Evolutionary conservation across 2,797 vertebrate species (phyloP), one percentile per base, ranked within the genome.

Genomic region (Miichthys miiuy): DNA sequence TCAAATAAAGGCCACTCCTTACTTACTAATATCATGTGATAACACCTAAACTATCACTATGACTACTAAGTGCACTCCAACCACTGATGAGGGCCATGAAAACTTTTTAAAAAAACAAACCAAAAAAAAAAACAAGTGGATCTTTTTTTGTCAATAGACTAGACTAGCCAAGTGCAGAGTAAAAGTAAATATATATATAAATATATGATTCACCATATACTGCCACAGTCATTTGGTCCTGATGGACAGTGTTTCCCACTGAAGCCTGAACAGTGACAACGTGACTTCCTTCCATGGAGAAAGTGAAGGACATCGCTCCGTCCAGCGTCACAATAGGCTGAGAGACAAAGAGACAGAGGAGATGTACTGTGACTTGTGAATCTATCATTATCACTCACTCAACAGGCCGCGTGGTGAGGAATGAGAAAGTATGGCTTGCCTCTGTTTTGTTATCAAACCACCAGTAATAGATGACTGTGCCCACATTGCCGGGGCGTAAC

Each of bases 361-460:
- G 52, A 74, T 42, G 27, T 14, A 14, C 67, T 21, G 38, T 60
- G 64, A 55, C 71, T 66, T 18, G 44, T 18, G 34, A 34, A 54
- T 58, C 27, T 34, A 4, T 72, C 52, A 44, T 21, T 2, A 51
- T 44, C 58, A 44, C 27, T 71, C 34, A 21, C 14, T 21, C 30
- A 62, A 68, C 0, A 17, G 13, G 10, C 8, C 20, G 12, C 55
- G 16, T 18, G 30, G 21, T 5, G 42, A 18, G 44, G 21, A 48
- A 77, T 11, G 6, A 60, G 27, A 76, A 65, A 60, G 23, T 1
- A 6, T 63, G n/a, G 41, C 94, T 90, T 88, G 97, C 97, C 96
- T 98, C 97, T 0, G 96, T 97, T 92, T 96, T 97, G 91, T 98
- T 98, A 23, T 96, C 96, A 72, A 98, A 96, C 97, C 97, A 98